Conservation (phyloP, 2,113 vertebrate species). For the Callithrix jacchus region DNA sequence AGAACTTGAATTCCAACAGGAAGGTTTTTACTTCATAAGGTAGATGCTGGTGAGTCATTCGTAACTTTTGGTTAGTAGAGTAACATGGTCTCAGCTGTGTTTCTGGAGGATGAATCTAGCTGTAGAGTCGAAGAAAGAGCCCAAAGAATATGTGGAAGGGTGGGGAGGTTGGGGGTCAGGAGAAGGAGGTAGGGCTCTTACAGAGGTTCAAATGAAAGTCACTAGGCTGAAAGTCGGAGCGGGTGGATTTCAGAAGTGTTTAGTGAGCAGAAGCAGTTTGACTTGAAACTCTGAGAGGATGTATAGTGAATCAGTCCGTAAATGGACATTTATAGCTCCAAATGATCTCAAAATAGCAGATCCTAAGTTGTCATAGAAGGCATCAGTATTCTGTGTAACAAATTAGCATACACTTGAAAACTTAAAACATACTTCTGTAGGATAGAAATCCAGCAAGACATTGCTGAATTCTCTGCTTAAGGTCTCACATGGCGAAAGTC, state of each 20-base stretch:
- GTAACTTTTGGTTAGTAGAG: accelerated
- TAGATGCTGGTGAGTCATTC: neutral
- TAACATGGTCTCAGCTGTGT: neutral
- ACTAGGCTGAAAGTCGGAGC: neutral
- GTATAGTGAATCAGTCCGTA: neutral
- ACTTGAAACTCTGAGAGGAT: too few relatives aligned
- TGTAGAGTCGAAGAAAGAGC: too few relatives aligned
- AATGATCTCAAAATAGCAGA: neutral
- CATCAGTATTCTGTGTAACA: accelerated
- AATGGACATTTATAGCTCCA: too few relatives aligned
- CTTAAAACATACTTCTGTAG: neutral
- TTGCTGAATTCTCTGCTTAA: neutral
- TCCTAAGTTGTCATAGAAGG: neutral
- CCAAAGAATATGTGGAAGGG: neutral
- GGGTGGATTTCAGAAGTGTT: neutral
- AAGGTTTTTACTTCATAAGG: neutral
- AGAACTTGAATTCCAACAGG: neutral
- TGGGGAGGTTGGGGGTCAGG: neutral
- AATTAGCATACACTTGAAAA: too few relatives aligned
- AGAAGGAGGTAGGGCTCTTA: neutral
- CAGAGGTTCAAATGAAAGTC: neutral
- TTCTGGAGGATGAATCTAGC: neutral
- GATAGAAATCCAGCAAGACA: neutral
- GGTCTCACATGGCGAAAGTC: neutral
- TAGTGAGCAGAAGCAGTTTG: neutral